phyloP scores from a whole-genome alignment of 2,888 invertebrate genomes.

The Lepetodrilus schrolli region DNA sequence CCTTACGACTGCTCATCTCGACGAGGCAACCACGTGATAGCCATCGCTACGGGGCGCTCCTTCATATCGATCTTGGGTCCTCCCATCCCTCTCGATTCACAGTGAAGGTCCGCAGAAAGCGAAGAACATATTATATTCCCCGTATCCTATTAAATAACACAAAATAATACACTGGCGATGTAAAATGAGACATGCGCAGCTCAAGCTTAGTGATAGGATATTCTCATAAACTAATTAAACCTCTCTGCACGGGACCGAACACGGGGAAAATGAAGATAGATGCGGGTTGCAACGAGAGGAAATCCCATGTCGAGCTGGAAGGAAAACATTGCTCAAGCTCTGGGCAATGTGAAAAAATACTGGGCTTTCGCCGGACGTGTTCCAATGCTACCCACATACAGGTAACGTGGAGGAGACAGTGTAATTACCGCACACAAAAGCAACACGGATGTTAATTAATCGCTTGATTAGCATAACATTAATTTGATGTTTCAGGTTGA shows the following conservation, averaged over 20 bases:
- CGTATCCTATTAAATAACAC: slow-evolving; percentile 19
- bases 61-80: background rate
- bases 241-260: slow-evolving; percentile 7
- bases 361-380: background rate
- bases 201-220: slow-evolving; percentile 4
- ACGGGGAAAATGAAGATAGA: slow-evolving; percentile 5
- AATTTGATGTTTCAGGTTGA: background rate
- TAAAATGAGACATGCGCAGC: background rate
- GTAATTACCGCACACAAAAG: slow-evolving; percentile 8
- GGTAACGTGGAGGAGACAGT: background rate
- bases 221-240: slow-evolving; percentile 25
- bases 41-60: background rate
- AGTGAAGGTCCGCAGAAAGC: background rate
- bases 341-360: slow-evolving; percentile 12
- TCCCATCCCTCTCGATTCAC: background rate
- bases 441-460: slow-evolving; percentile 13
- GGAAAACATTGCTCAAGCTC: background rate
- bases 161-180: slow-evolving; percentile 14
- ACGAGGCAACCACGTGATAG: background rate
- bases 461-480: slow-evolving; percentile 7
- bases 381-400: background rate
- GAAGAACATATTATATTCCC: slow-evolving; percentile 13
- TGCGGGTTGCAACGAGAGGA: slow-evolving; percentile 1
- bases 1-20: background rate
- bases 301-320: background rate